Conservation (phyloP, 2,113 vertebrate species). For the Hylia prasina region DNA sequence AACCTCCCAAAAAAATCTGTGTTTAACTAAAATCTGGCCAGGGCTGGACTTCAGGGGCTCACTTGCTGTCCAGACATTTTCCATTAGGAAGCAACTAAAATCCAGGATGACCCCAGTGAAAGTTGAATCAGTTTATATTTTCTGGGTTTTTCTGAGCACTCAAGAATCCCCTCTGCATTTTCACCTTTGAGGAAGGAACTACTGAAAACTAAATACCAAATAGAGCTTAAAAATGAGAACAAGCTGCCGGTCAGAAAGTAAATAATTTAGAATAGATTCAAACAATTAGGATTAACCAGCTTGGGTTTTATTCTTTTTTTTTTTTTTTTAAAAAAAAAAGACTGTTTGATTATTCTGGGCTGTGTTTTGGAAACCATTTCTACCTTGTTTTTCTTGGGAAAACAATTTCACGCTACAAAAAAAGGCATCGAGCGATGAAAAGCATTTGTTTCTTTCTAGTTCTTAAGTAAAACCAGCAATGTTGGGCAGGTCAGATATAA, state of each 20-base stretch:
- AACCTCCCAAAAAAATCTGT: neutral
- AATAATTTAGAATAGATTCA: conserved; percentile 54
- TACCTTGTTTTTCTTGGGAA: conserved; percentile 29
- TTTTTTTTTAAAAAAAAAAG: neutral
- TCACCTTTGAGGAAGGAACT: neutral
- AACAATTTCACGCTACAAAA: conserved; percentile 32
- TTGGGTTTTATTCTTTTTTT: neutral
- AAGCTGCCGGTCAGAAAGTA: conserved; percentile 58
- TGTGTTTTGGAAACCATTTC: conserved; percentile 34
- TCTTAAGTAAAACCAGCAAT: conserved; percentile 48
- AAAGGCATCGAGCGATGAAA: conserved; percentile 23
- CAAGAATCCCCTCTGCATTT: neutral
- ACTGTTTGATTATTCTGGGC: neutral
- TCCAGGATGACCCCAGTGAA: neutral
- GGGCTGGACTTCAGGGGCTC: neutral
- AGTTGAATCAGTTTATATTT: neutral
- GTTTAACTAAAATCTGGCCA: neutral
- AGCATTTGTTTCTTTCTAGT: conserved; percentile 40
- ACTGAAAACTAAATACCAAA: neutral
- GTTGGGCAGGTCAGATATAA: conserved; percentile 56
- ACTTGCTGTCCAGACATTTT: neutral
- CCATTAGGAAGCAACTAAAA: neutral
- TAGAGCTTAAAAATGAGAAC: conserved; percentile 36
- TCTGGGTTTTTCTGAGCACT: neutral
- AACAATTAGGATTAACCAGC: conserved; percentile 59